Conservation (phyloP, 2,888 invertebrate species). For the Drosophila leonis region DNA sequence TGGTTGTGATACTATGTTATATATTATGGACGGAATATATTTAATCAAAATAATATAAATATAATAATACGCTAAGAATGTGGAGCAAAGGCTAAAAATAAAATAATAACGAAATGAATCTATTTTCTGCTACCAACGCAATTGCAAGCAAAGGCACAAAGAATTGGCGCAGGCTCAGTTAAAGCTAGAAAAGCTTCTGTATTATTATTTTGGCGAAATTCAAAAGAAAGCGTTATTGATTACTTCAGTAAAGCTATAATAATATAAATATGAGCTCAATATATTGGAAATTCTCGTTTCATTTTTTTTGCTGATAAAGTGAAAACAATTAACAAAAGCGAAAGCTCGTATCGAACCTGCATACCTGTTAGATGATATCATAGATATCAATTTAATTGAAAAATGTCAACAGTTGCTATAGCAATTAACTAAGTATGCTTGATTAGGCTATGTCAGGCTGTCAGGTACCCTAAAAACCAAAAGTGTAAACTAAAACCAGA, state of each 20-base stretch:
- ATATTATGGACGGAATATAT: not conserved
- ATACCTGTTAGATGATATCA: not conserved
- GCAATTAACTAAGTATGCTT: not conserved
- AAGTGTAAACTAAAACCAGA: not conserved
- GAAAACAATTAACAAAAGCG: not conserved
- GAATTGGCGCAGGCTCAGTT: not conserved
- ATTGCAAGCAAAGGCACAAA: not conserved
- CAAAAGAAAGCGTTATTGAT: not conserved
- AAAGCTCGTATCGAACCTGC: not conserved
- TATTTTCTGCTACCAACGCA: not conserved
- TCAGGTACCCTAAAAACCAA: not conserved
- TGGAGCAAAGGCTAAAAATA: not conserved
- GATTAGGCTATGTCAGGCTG: not conserved
- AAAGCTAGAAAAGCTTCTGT: not conserved
- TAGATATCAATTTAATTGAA: not conserved
- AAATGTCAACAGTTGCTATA: not conserved
- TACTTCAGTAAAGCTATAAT: not conserved
- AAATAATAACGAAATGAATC: not conserved
- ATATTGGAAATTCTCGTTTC: not conserved
- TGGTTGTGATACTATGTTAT: not conserved
- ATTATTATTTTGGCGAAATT: not conserved
- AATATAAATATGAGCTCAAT: not conserved
- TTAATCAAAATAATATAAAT: not conserved
- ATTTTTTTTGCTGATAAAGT: not conserved
- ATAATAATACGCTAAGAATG: not conserved